Conservation (phyloP, 2,113 vertebrate genomes). For the Hippocampus guttulatus region DNA sequence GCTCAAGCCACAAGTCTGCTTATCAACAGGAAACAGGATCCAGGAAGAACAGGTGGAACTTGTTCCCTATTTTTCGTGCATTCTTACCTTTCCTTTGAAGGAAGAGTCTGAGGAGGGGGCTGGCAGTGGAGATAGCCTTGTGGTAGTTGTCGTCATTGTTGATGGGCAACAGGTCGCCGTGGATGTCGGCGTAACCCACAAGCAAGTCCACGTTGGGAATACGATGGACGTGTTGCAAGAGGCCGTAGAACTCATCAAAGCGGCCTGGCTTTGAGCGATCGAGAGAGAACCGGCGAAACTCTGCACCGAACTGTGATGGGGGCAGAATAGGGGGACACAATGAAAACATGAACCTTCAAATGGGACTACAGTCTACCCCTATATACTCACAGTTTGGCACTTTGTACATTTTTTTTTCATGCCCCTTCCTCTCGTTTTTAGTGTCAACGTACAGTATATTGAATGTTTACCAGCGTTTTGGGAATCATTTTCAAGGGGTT, state of each 20-base stretch:
- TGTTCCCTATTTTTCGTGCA: not conserved
- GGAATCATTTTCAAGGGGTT: too few species aligned
- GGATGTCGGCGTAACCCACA: conserved; percentile 92
- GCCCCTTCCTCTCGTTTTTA: too few species aligned
- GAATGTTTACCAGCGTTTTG: too few species aligned
- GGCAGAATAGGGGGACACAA: conserved; percentile 5
- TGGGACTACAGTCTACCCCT: not conserved
- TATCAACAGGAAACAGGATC: conserved; percentile 15
- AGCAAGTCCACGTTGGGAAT: conserved; percentile 92
- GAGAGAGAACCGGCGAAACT: conserved; percentile 95
- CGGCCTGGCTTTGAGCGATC: conserved; percentile 92
- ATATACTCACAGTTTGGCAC: too few species aligned
- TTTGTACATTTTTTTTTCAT: not conserved
- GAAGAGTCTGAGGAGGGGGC: conserved; percentile 90
- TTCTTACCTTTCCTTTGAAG: conserved; percentile 93
- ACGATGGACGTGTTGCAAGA: conserved; percentile 93
- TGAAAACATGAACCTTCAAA: not conserved
- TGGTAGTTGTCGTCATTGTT: conserved; percentile 98
- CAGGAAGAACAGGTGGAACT: conserved; percentile 5
- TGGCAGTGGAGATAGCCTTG: conserved; percentile 93
- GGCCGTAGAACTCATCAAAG: conserved; percentile 96
- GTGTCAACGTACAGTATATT: too few species aligned
- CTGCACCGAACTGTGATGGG: conserved; percentile 87
- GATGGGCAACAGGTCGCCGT: conserved; percentile 94
- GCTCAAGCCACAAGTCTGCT: conserved; percentile 8